A percentile compares a stretch with the other conserved stretches of the same genome.
Evolutionary conservation across 2,113 vertebrate genomes (phyloP).

Genomic region (Xyrauchen texanus): DNA sequence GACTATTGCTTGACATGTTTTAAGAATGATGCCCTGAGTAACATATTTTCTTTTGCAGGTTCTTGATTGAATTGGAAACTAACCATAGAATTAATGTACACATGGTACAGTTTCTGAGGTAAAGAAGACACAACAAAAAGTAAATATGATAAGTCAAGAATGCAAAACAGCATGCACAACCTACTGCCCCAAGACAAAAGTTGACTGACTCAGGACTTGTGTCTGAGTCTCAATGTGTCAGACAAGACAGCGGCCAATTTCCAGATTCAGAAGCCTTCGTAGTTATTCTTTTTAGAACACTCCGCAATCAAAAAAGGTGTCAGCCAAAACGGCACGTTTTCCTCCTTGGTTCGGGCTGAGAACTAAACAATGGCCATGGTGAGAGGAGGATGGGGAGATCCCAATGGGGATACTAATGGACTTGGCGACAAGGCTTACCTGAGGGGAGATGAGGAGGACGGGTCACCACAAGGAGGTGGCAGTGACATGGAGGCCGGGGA

Average conservation of each 20-base stretch:
- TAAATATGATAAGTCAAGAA: slow-evolving; percentile 11
- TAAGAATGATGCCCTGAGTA: too few species aligned
- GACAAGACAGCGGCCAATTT: slow-evolving; percentile 1
- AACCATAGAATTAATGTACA: background rate
- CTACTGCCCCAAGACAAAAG: background rate
- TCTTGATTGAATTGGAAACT: too few species aligned
- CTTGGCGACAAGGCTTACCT: slow-evolving; percentile 80
- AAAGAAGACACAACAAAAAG: background rate
- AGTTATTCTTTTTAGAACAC: slow-evolving; percentile 22
- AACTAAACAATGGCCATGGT: slow-evolving; percentile 89
- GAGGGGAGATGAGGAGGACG: slow-evolving; percentile 83
- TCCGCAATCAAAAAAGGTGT: slow-evolving; percentile 6
- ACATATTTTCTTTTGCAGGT: background rate
- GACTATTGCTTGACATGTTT: too few species aligned
- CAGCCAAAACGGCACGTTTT: slow-evolving; percentile 50
- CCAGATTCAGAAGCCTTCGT: slow-evolving; percentile 8
- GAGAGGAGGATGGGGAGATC: slow-evolving; percentile 90
- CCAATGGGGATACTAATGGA: slow-evolving; percentile 82
- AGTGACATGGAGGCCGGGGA: slow-evolving; percentile 88
- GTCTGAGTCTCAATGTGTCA: slow-evolving; percentile 26
- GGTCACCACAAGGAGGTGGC: slow-evolving; percentile 85
- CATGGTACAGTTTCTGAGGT: background rate
- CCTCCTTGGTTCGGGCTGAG: slow-evolving; percentile 59
- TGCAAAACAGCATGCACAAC: background rate
- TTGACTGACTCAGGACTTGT: slow-evolving; percentile 18